A percentile compares a stretch with the other conserved stretches of the same genome.
phyloP scores from a whole-genome alignment of 2,113 vertebrate genomes.

The Oxygymnocypris stewartii region DNA sequence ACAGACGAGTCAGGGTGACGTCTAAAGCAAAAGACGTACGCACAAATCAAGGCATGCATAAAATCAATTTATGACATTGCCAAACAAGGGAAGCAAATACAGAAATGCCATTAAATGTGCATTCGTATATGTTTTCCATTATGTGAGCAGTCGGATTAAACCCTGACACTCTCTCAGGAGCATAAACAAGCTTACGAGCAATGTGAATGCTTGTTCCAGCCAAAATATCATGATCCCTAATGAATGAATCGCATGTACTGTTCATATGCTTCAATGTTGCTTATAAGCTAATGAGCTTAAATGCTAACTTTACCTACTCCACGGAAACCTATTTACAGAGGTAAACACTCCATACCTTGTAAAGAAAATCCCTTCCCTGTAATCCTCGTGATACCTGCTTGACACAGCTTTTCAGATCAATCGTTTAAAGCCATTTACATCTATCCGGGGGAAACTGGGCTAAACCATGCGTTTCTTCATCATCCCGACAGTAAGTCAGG shows the following conservation, averaged over 20 bases:
- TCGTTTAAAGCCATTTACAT: not conserved
- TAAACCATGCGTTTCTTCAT: not conserved
- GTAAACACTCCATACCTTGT: not conserved
- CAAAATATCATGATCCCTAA: not conserved
- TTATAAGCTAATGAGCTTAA: not conserved
- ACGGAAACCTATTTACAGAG: not conserved
- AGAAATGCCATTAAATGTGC: not conserved
- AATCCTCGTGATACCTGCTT: slow-evolving; percentile 9
- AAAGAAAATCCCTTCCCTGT: not conserved
- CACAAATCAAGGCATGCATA: not conserved
- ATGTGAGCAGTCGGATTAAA: not conserved
- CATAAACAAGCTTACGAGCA: not conserved
- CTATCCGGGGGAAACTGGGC: not conserved
- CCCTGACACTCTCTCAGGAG: not conserved
- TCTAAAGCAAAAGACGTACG: not conserved
- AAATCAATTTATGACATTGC: not conserved
- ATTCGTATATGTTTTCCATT: not conserved
- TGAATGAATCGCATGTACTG: not conserved
- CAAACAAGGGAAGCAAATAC: not conserved
- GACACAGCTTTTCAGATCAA: slow-evolving; percentile 14
- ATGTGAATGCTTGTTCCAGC: not conserved
- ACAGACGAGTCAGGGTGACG: not conserved
- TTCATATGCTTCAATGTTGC: not conserved
- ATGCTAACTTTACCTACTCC: not conserved
- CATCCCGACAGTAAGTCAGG: not conserved